Base-by-base conservation (phyloP, 2,797 vertebrate species). In the Lindbergichthys nudifrons region DNA sequence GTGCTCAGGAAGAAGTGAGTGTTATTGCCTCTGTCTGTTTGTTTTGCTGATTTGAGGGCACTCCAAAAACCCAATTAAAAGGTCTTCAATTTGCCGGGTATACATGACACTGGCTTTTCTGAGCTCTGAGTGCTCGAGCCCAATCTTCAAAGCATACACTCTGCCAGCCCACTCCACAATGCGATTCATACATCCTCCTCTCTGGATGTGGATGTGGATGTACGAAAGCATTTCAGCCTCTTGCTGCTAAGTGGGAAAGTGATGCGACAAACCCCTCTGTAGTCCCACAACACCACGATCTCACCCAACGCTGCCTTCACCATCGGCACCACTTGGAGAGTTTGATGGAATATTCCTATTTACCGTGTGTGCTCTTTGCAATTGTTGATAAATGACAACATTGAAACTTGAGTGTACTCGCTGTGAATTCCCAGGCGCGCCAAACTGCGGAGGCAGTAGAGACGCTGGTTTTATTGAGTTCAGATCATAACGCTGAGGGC, bases 1-100 rank as follows among this genome's bases (percentile, higher is more conserved):
- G 91, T 96, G 77, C 96, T 98, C 83, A 95, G 97, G 80, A 98
- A 96, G 91, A 98, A 96, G 98, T 97, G 95, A 91, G 96, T 92
- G 81, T 81, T 83, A 77, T 85, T 85, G 82, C 58, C 48, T 80
- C 62, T 70, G 67, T 84, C 65, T 87, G 66, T 88, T 86, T 89
- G 43, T 81, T 82, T 84, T 80, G 0, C 42, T 80, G 74, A 75
- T 86, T 86, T 3, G 58, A 93, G 86, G 79, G 71, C 75, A 42
- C 90, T 93, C 87, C 73, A 90, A 68, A 60, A 87, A 59, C 65
- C 64, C 86, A 91, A 90, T 91, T 92, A 89, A 91, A 92, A 87
- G 81, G 85, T 85, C 86, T 88, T 91, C 90, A 90, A 74, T 88
- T 89, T 84, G 51, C 80, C 19, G 53, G 59, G 30, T 77, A 73